Percentiles rank a stretch among this genome's conserved stretches.
phyloP scores from a whole-genome alignment of 2,888 invertebrate species.

The Epicampocera succincta region DNA sequence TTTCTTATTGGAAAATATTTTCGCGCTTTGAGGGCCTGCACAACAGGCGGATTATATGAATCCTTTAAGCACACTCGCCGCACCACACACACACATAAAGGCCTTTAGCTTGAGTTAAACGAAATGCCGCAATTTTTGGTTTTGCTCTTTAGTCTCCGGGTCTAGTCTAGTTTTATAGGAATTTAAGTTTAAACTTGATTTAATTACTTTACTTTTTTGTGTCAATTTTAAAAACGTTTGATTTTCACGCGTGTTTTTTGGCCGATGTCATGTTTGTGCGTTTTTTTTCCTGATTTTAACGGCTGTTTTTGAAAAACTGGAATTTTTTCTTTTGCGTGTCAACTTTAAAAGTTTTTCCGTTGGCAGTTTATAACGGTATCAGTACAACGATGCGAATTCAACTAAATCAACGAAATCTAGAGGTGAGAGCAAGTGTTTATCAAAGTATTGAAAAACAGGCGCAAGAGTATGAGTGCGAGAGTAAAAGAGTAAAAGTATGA shows the following conservation, averaged over 20 bases:
- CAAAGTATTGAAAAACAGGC: constrained; percentile 18
- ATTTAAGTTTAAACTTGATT: constrained; percentile 39
- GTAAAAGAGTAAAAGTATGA: constrained; percentile 12
- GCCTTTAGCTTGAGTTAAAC: background rate
- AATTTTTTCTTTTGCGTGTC: background rate
- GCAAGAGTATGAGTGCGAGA: constrained; percentile 3
- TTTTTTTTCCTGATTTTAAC: constrained; percentile 27
- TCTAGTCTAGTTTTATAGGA: background rate
- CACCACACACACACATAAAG: background rate
- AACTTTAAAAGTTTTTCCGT: constrained; percentile 45
- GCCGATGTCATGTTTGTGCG: background rate
- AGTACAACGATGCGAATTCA: constrained; percentile 66
- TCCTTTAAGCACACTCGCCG: background rate
- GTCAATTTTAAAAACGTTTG: constrained; percentile 25
- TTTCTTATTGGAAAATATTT: constrained; percentile 13
- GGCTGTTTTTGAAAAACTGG: constrained; percentile 17
- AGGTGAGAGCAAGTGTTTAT: constrained; percentile 67
- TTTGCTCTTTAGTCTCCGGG: background rate
- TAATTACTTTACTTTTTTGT: constrained; percentile 3
- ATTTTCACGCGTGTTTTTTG: constrained; percentile 36
- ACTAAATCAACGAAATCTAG: constrained; percentile 67
- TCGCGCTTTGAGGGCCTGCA: background rate
- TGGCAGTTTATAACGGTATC: constrained; percentile 64
- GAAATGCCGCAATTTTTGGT: background rate
- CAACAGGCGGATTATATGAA: background rate